Base-by-base conservation (phyloP, 2,888 invertebrate species). In the Sarcophaga variegata region DNA sequence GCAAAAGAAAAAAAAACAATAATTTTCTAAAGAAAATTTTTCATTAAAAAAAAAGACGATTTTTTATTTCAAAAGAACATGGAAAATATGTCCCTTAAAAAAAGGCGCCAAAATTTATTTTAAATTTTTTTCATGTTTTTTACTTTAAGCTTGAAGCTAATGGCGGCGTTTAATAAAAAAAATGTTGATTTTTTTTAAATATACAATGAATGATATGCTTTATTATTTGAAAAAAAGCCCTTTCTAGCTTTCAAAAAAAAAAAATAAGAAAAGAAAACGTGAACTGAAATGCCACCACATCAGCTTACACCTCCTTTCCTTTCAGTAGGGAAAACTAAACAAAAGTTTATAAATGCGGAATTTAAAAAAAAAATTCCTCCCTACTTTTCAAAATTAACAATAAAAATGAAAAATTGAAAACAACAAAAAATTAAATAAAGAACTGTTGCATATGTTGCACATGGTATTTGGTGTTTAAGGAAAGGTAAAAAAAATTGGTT, bases 391-490 rank as follows among this genome's bases (percentile, higher is more conserved):
- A 82, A 67, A 2, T 5, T 37, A 67, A 67, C 20, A 49, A 25
- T 22, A 54, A n/a, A 3, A 70, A 70, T 77, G 11, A 78, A 62
- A 37, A 78, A 45, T 25, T 63, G 47, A 54, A 80, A 37, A 27
- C 22, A 22, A 22, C 1, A 22, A 22, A 22, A 22, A 1, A 49
- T 25, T 3, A 67, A 66, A 69, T 22, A 54, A 20, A 80, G 37
- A 76, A 87, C 84, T 87, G 87, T 87, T 87, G 84, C 87, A 87
- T 84, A 87, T 87, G 81, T 71, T 86, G 83, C 83, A 83, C 77
- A 83, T 67, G 71, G 77, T 77, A 62, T 78, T 72, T 78, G 72
- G 14, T 54, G 17, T 54, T 4, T 54, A 37, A 54, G 54, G 17
- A 54, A 54, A 54, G 54, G 45, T 75, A 75, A 47, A 22, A 60